Base-by-base conservation (phyloP, 2,888 invertebrate genomes). In the Strigamia crassipes region DNA sequence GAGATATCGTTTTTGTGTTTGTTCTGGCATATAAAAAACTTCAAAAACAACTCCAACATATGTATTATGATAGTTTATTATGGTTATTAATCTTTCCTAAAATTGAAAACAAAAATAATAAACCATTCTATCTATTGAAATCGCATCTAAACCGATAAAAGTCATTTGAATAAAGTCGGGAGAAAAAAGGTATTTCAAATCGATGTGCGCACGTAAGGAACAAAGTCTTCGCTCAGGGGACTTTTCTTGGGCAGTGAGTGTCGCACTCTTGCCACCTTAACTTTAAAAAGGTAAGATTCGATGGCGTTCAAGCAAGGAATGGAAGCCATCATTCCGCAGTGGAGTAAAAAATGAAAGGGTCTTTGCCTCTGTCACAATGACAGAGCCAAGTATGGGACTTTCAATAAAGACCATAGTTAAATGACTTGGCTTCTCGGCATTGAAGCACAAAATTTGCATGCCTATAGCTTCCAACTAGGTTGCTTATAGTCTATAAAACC, bases 231-330 rank as follows among this genome's bases (percentile, higher is more conserved):
- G 13, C 66, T 66, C 66, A 66, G 27, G 66, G 66, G 66, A 66
- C 66, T 66, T 66, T 66, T 31, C 66, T 66, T 31, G 66, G 66
- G 66, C 66, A 66, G 66, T 31, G 66, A 66, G 66, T 66, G 66
- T 66, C 66, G 23, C 66, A 66, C 66, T 66, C 66, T 66, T 66
- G 23, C 66, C 66, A 66, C 66, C 66, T 66, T 66, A 66, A 66
- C 66, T 66, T 66, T 66, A n/a, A 66, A 66, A 66, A 66, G 66
- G 66, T 66, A 66, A 66, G 66, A 66, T 66, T 66, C 66, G 66
- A 66, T 66, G 66, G 66, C 66, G 66, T 66, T 66, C 66, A 66
- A 66, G 27, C 66, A 66, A 66, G 66, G 66, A 66, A 66, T 66
- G 31, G 66, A 66, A 66, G 66, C 66, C 66, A 66, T 66, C 66